These are phyloP conservation scores for Tenrec ecaudatus DNA, from an alignment of 2,113 vertebrate species.

Conservation along the genomic window DNA sequence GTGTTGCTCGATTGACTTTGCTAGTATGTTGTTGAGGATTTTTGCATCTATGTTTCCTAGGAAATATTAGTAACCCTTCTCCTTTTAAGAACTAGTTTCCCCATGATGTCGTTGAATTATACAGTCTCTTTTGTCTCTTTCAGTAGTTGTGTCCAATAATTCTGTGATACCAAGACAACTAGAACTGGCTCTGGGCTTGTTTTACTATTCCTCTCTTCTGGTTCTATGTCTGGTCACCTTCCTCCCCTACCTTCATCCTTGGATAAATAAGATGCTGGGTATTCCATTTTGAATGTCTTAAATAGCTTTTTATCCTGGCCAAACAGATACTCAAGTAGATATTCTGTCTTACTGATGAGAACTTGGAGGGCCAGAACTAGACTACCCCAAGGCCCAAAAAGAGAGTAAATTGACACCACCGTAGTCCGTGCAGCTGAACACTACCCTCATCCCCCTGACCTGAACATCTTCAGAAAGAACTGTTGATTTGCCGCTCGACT, in stretches of 20 bases:
- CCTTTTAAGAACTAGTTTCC: neutral
- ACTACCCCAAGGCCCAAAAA: neutral
- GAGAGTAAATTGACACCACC: neutral
- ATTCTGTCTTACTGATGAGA: neutral
- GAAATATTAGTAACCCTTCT: neutral
- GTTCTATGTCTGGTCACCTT: neutral
- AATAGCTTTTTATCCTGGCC: neutral
- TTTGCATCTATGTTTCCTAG: neutral
- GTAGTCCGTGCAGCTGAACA: neutral
- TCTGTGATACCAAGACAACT: neutral
- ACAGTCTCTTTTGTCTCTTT: neutral
- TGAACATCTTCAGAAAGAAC: slow-evolving; percentile 13
- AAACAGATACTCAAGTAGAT: neutral
- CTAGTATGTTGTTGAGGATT: neutral
- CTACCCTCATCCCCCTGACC: neutral
- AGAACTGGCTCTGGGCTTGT: neutral
- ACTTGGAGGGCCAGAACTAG: neutral
- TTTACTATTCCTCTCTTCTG: neutral
- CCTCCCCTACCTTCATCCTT: neutral
- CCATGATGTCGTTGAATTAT: neutral
- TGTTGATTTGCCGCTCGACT: neutral
- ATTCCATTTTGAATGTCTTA: neutral
- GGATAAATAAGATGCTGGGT: neutral
- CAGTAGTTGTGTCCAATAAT: neutral
- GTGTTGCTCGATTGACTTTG: neutral